Evolutionary conservation across 2,888 invertebrate species (phyloP), one percentile per base, ranked within the genome.

Genomic region (Artemia sinica): DNA sequence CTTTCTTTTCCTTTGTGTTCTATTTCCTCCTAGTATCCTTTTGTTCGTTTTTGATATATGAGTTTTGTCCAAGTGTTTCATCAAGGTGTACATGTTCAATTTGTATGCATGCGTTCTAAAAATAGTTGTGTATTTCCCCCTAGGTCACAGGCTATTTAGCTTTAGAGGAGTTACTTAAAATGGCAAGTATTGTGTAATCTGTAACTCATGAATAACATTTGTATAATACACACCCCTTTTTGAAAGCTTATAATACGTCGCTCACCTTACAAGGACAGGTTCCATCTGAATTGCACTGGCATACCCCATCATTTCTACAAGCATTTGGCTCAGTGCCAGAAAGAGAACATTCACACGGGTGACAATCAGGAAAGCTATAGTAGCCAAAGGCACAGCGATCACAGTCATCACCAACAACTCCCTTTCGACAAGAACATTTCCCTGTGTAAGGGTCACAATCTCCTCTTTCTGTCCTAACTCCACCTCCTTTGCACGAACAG

Each of bases 211-310:
- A 28, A 28, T 28, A 28, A 28, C 18, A 48, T 14, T 50, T 69
- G 49, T 28, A 13, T 5, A 18, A 69, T 11, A 12, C 12, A 70
- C 58, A 28, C 1, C 13, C n/a, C 13, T 52, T 67, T 10, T 12
- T 6, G 13, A 14, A 50, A 41, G 11, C n/a, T 28, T 28, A 28
- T 28, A 4, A 4, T 28, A 28, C 4, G 28, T 28, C 13, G 67
- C 75, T 75, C 76, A 88, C 89, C 83, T 92, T 94, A 80, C 94
- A 95, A n/a, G 86, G 85, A 77, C 94, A 95, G 73, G 86, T 84
- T 1, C 94, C 94, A 68, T 79, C 79, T 28, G 51, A 49, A 73
- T 86, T 84, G 74, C 90, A 91, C 51, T 83, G 80, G 75, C 91
- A 91, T 8, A 83, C 74, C 10, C 74, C 75, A 66, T 74, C 72